Conservation (phyloP, 2,113 vertebrate genomes). For the Sander vitreus region DNA sequence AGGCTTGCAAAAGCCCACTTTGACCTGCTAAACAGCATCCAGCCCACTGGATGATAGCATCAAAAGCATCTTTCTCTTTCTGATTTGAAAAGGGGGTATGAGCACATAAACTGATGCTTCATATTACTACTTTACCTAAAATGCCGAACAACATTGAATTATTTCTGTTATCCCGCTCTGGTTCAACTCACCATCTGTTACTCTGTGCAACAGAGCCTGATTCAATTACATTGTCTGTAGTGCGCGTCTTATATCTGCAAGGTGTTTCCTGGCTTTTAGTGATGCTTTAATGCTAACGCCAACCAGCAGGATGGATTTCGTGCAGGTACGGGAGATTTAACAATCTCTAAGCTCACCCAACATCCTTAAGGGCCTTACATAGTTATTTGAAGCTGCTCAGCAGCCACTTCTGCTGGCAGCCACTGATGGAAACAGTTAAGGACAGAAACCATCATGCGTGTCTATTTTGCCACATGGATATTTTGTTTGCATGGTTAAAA, state of each 20-base stretch:
- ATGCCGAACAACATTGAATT: constrained; percentile 32
- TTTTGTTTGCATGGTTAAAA: constrained; percentile 32
- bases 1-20: constrained; percentile 26
- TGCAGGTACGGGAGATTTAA: constrained; percentile 46
- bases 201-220: constrained; percentile 39
- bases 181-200: constrained; percentile 45
- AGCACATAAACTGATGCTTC: background rate
- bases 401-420: constrained; percentile 10
- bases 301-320: constrained; percentile 29
- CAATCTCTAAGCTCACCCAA: constrained; percentile 38
- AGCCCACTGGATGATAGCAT: constrained; percentile 10
- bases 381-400: constrained; percentile 57
- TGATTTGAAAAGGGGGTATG: background rate
- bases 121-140: constrained; percentile 12
- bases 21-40: constrained; percentile 50
- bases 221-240: constrained; percentile 29
- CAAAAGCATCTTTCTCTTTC: constrained; percentile 31
- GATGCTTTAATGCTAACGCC: constrained; percentile 32
- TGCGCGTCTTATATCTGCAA: constrained; percentile 22
- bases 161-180: constrained; percentile 23
- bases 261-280: constrained; percentile 38
- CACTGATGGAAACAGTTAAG: constrained; percentile 33
- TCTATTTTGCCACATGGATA: constrained; percentile 16
- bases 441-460: constrained; percentile 15
- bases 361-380: constrained; percentile 43